Conservation (phyloP, 2,797 vertebrate genomes). For the Propithecus perrieri region DNA sequence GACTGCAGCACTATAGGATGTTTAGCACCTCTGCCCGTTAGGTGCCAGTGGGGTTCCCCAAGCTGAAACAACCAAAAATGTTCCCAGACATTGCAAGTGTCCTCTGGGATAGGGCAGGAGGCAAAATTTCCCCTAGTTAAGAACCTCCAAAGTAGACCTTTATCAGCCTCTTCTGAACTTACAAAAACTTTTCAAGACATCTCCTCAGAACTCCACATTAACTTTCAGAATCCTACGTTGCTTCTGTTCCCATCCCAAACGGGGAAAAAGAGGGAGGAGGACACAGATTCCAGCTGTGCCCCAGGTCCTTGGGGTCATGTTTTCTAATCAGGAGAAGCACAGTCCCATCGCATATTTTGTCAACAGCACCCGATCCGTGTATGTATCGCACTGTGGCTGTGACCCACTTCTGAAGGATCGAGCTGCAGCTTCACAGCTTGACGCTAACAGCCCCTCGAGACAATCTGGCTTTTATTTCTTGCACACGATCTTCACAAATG, state of each 20-base stretch:
- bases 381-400: too few species aligned
- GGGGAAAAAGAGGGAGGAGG: not conserved
- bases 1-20: too few species aligned
- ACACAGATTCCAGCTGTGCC: too few species aligned
- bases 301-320: fast-evolving
- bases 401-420: not conserved
- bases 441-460: not conserved
- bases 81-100: not conserved
- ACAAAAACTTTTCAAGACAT: not conserved
- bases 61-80: not conserved
- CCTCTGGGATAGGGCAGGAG: not conserved
- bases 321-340: not conserved
- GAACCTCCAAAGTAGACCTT: not conserved
- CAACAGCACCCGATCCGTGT: not conserved
- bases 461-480: not conserved
- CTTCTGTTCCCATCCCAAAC: not conserved
- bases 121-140: not conserved
- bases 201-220: not conserved
- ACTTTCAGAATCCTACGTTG: not conserved
- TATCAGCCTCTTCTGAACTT: not conserved
- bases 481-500: not conserved
- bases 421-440: not conserved
- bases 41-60: not conserved
- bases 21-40: not conserved
- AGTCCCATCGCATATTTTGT: not conserved